Conservation (phyloP, 2,797 vertebrate species). For the Tauraco hartlaubi region DNA sequence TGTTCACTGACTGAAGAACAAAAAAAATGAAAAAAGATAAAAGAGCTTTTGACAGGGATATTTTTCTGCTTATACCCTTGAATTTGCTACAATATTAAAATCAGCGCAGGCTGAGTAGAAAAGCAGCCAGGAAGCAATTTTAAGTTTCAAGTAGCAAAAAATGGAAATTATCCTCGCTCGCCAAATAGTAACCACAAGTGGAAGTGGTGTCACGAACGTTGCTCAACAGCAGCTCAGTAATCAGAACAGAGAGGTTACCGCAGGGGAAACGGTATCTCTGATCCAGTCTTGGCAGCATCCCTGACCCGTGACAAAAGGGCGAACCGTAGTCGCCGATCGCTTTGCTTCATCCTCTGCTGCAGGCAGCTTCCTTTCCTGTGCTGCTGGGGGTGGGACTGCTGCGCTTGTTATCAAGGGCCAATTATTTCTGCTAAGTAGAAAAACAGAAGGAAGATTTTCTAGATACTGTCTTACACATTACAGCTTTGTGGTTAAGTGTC, state of each 20-base stretch:
- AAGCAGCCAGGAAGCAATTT: background rate
- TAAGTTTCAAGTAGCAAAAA: background rate
- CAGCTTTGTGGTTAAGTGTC: background rate
- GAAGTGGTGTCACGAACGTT: background rate
- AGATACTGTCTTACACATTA: background rate
- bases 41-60: background rate
- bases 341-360: background rate
- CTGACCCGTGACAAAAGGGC: background rate
- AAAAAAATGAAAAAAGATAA: background rate
- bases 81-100: background rate
- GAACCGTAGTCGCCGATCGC: accelerated
- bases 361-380: background rate
- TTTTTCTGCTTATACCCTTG: background rate
- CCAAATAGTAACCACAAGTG: background rate
- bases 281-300: background rate
- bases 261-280: background rate
- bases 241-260: background rate
- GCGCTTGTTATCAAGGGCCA: background rate
- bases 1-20: background rate
- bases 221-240: background rate
- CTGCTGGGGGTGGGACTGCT: background rate
- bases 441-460: background rate
- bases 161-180: background rate
- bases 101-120: background rate
- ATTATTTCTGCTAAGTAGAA: background rate